Conservation (phyloP, 2,797 vertebrate species). For the Delichon dasypus region DNA sequence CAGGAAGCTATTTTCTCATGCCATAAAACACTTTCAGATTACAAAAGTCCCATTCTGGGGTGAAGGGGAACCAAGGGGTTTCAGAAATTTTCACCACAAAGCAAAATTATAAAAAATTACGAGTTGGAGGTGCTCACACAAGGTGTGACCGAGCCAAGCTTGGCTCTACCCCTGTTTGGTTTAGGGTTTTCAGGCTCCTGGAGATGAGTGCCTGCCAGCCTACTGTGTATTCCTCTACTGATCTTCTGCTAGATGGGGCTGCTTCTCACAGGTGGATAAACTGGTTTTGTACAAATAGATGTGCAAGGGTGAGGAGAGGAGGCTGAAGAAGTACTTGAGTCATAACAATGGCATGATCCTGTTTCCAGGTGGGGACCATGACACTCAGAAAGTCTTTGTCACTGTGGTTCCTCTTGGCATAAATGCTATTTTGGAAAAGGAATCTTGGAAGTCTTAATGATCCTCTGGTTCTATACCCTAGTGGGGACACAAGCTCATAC, state of each 20-base stretch:
- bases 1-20: constrained; percentile 40
- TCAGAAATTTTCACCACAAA: background rate
- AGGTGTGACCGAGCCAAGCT: background rate
- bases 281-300: background rate
- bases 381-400: background rate
- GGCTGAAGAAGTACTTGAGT: background rate
- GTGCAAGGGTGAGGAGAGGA: background rate
- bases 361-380: background rate
- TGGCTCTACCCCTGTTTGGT: background rate
- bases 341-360: background rate
- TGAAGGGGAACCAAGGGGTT: background rate
- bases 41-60: background rate
- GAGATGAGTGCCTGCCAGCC: background rate
- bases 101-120: background rate
- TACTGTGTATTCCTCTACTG: background rate
- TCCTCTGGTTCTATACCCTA: background rate
- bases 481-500: fast-evolving
- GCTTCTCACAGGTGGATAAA: background rate
- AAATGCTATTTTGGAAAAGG: background rate
- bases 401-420: background rate
- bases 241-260: background rate
- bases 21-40: constrained; percentile 23
- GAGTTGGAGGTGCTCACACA: background rate
- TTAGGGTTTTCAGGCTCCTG: background rate
- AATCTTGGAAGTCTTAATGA: background rate